Percentiles rank a stretch among this genome's conserved stretches.
These are phyloP conservation scores for Prunella fulvescens DNA, from an alignment of 2,113 vertebrate genomes.

Conservation along the genomic window DNA sequence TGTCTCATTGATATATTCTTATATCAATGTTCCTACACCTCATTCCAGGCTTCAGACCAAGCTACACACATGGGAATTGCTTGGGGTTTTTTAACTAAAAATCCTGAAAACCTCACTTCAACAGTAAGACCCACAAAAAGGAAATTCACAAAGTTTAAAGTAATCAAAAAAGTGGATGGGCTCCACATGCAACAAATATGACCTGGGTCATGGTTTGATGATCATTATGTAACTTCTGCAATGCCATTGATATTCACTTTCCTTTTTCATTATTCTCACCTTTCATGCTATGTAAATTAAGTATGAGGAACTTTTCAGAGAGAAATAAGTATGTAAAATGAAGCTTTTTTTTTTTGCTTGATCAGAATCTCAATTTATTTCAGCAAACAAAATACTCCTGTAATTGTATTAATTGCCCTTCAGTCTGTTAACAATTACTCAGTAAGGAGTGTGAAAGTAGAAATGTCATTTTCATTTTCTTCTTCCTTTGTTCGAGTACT, in stretches of 20 bases:
- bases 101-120: background rate
- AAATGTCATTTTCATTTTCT: background rate
- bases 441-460: background rate
- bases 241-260: background rate
- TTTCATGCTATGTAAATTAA: background rate
- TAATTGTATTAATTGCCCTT: background rate
- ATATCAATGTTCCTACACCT: background rate
- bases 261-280: background rate
- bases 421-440: background rate
- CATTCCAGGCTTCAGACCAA: background rate
- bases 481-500: background rate
- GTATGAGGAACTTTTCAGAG: background rate
- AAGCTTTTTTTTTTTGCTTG: background rate
- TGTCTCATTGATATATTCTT: background rate
- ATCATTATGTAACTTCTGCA: background rate
- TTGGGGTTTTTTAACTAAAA: background rate
- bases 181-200: background rate
- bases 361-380: background rate
- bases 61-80: accelerated
- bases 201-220: background rate
- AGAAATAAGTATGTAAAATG: background rate
- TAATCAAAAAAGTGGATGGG: background rate
- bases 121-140: background rate
- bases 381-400: background rate
- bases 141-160: background rate